phyloP scores from a whole-genome alignment of 1,140 invertebrate genomes.

The Nymphalis io region DNA sequence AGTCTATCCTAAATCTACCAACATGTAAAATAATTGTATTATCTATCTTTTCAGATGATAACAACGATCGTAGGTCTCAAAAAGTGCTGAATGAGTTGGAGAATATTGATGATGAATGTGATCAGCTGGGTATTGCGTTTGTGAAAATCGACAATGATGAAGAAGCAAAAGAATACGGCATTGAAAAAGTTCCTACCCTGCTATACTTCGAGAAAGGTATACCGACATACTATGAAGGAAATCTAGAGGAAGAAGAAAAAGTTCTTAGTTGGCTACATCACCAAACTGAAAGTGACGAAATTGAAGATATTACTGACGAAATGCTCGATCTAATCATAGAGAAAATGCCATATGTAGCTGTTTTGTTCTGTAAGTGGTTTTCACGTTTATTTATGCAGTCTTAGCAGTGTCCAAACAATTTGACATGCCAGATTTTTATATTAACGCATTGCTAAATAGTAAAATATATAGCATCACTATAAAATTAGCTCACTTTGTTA shows the following conservation, averaged over 20 bases:
- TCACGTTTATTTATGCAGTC: slow-evolving; percentile 29
- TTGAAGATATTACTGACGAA: slow-evolving; percentile 96
- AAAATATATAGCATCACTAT: slow-evolving; percentile 14
- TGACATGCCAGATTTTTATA: slow-evolving; percentile 25
- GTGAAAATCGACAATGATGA: slow-evolving; percentile 96
- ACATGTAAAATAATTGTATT: background rate
- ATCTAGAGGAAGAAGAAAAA: slow-evolving; percentile 94
- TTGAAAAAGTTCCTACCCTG: slow-evolving; percentile 91
- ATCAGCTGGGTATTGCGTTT: slow-evolving; percentile 91
- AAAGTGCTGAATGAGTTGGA: slow-evolving; percentile 93
- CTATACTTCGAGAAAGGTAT: slow-evolving; percentile 96
- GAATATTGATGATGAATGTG: slow-evolving; percentile 97
- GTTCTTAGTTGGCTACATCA: slow-evolving; percentile 93
- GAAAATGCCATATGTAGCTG: slow-evolving; percentile 93
- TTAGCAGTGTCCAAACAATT: slow-evolving; percentile 42
- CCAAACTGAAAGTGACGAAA: slow-evolving; percentile 93
- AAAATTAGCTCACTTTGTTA: slow-evolving; percentile 45
- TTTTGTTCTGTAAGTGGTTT: slow-evolving; percentile 91
- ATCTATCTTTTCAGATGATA: slow-evolving; percentile 86
- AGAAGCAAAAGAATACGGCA: slow-evolving; percentile 94
- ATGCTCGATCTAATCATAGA: slow-evolving; percentile 95
- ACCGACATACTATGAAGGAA: slow-evolving; percentile 93
- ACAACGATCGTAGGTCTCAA: slow-evolving; percentile 93
- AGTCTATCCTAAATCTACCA: too few relatives aligned
- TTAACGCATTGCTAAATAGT: slow-evolving; percentile 7